These are phyloP conservation scores for Lycophotia porphyrea DNA, from an alignment of 2,888 invertebrate species.

Conservation along the genomic window DNA sequence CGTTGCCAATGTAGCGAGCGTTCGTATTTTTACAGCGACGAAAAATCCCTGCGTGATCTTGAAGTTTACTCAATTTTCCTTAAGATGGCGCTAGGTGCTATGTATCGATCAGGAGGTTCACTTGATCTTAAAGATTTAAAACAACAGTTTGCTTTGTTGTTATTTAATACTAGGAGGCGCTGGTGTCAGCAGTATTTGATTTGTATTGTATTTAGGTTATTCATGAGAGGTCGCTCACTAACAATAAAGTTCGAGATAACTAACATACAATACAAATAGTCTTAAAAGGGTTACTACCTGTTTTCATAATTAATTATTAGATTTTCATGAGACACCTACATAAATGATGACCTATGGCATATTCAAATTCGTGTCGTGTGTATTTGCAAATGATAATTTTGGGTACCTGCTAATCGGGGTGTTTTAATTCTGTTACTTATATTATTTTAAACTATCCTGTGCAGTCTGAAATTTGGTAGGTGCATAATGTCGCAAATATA, in stretches of 20 bases:
- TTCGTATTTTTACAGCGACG: neutral
- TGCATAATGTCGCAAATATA: neutral
- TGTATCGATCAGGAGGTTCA: neutral
- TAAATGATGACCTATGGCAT: neutral
- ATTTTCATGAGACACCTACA: neutral
- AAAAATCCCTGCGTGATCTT: neutral
- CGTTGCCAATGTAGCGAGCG: neutral
- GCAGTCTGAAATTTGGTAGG: neutral
- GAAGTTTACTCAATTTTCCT: slow-evolving; percentile 3
- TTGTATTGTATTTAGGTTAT: neutral
- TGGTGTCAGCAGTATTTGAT: neutral
- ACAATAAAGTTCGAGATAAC: slow-evolving; percentile 27
- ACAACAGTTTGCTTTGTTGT: neutral
- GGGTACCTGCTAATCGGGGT: neutral
- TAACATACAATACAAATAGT: neutral
- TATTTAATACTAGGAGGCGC: slow-evolving; percentile 18
- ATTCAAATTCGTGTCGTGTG: neutral
- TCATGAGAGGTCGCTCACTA: slow-evolving; percentile 15
- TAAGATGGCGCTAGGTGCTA: slow-evolving; percentile 30
- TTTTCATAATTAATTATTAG: neutral
- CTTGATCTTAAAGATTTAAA: neutral
- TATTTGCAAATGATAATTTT: slow-evolving; percentile 15
- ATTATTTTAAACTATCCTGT: neutral
- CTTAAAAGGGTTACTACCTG: neutral
- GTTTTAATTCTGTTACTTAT: neutral